Percentiles rank a stretch among this genome's conserved stretches.
Evolutionary conservation across 2,888 invertebrate species (phyloP).

Genomic region (Asteroscopus sphinx): DNA sequence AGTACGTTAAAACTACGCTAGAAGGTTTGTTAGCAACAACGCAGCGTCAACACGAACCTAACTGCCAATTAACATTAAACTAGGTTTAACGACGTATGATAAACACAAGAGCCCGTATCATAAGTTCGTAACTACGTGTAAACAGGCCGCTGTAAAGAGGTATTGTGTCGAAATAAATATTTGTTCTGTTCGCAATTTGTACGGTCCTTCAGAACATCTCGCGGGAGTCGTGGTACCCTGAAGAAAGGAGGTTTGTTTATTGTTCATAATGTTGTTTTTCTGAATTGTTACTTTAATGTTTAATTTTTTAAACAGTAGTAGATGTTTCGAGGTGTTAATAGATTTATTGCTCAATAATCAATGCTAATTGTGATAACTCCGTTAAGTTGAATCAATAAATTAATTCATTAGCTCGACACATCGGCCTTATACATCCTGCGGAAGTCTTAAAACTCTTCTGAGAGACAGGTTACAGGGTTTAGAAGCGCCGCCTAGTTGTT

Average conservation of each 20-base stretch:
- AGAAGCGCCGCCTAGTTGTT: no score
- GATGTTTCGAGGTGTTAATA: no score
- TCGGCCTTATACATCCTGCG: no score
- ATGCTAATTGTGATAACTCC: no score
- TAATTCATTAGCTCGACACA: no score
- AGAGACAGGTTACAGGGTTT: no score
- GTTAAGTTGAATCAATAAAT: no score
- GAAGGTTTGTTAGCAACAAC: conserved; percentile 4
- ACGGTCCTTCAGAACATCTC: conserved; percentile 21
- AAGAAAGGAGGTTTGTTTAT: conserved; percentile 29
- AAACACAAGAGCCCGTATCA: conserved; percentile 40
- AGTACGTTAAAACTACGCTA: neutral
- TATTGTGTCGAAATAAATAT: conserved; percentile 53
- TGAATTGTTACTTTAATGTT: conserved; percentile 17
- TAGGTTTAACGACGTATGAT: conserved; percentile 43
- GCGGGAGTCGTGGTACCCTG: conserved; percentile 24
- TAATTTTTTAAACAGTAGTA: conserved; percentile 7
- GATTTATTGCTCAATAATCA: no score
- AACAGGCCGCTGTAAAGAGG: conserved; percentile 43
- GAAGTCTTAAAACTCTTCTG: no score
- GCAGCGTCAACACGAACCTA: conserved; percentile 28
- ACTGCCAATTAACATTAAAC: conserved; percentile 39
- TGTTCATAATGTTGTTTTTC: conserved; percentile 23
- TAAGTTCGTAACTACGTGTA: conserved; percentile 46
- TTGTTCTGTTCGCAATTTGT: conserved; percentile 49